Conservation (phyloP, 2,797 vertebrate species). For the Gastrophryne carolinensis region DNA sequence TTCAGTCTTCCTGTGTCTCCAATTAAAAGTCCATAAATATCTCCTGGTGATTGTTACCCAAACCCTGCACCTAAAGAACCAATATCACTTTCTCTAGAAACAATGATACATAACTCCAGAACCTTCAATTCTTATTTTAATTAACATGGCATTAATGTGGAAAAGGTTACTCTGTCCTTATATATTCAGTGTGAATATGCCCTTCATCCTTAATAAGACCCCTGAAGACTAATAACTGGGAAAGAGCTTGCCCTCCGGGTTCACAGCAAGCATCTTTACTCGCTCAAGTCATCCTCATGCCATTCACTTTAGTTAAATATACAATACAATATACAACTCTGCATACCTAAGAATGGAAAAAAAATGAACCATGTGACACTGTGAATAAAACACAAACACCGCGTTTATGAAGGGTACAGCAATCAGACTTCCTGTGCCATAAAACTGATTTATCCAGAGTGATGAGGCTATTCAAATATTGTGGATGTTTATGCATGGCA, state of each 20-base stretch:
- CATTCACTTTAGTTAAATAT: conserved; percentile 42
- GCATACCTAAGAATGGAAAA: conserved; percentile 8
- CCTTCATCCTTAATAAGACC: conserved; percentile 77
- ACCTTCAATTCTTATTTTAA: conserved; percentile 30
- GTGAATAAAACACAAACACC: conserved; percentile 41
- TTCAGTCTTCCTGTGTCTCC: neutral
- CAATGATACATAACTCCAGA: conserved; percentile 25
- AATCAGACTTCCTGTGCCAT: conserved; percentile 28
- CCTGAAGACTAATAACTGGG: conserved; percentile 68
- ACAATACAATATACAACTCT: conserved; percentile 40
- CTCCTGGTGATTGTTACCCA: conserved; percentile 4
- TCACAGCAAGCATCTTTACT: conserved; percentile 10
- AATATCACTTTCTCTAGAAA: neutral
- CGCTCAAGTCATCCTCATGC: conserved; percentile 11
- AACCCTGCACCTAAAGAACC: neutral
- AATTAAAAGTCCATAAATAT: conserved; percentile 38
- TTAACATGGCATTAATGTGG: conserved; percentile 48
- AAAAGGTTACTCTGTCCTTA: conserved; percentile 69
- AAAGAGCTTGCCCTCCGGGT: conserved; percentile 11
- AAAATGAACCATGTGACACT: conserved; percentile 23
- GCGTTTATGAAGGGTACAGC: conserved; percentile 36
- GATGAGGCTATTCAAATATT: conserved; percentile 39
- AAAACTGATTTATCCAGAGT: conserved; percentile 39
- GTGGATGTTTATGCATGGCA: conserved; percentile 32
- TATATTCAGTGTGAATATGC: conserved; percentile 69